phyloP scores from a whole-genome alignment of 2,888 invertebrate genomes.

The Deilephila porcellus region DNA sequence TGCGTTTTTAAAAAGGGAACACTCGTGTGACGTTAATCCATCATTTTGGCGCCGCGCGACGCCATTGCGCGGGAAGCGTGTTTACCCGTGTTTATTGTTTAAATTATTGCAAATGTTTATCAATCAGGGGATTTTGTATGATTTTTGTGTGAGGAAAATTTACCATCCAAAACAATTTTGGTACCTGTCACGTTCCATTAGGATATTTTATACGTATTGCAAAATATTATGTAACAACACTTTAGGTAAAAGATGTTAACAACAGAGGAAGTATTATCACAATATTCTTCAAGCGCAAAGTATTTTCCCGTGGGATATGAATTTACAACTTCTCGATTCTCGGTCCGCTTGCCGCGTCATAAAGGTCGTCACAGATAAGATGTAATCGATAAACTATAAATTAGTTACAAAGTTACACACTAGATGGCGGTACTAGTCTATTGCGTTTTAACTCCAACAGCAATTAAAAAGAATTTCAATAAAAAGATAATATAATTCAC shows the following conservation, averaged over 20 bases:
- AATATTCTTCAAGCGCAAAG: no score
- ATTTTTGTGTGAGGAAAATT: no score
- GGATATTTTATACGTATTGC: no score
- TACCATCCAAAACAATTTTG: no score
- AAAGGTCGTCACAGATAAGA: background rate
- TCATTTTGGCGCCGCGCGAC: slow-evolving; percentile 51
- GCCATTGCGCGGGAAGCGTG: slow-evolving; percentile 20
- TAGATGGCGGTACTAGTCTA: slow-evolving; percentile 20
- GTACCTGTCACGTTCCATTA: no score
- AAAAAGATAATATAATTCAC: background rate
- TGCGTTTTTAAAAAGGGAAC: slow-evolving; percentile 71
- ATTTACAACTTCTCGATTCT: no score
- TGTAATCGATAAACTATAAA: slow-evolving; percentile 4
- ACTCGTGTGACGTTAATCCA: slow-evolving; percentile 79
- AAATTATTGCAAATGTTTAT: background rate
- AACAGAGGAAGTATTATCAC: no score
- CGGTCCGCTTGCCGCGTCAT: background rate
- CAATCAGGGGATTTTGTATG: background rate
- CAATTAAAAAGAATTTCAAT: background rate
- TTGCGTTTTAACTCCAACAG: background rate
- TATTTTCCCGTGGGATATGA: no score
- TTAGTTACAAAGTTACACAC: background rate
- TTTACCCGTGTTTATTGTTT: background rate
- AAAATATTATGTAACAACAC: no score
- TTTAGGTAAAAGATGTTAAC: no score